Evolutionary conservation across 1,140 invertebrate genomes (phyloP).

Genomic region (Drosophila baimaii): DNA sequence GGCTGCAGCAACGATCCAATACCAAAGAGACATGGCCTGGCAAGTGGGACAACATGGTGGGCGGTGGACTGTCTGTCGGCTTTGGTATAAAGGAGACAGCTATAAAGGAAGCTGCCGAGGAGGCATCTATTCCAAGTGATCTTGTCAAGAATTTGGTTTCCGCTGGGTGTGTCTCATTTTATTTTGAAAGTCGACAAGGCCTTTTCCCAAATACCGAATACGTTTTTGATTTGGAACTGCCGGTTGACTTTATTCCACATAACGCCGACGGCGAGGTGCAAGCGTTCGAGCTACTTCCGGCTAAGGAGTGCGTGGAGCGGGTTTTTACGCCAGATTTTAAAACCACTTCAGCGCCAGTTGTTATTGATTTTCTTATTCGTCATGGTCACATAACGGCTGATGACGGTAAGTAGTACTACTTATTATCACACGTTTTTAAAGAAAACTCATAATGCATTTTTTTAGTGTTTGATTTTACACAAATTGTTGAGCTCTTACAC

Average conservation of each 20-base stretch:
- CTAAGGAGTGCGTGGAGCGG: constrained; percentile 91
- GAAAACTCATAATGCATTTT: neutral
- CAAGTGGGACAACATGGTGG: constrained; percentile 97
- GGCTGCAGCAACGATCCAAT: constrained; percentile 95
- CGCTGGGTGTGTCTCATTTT: constrained; percentile 94
- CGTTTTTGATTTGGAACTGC: constrained; percentile 96
- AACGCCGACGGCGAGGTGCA: constrained; percentile 97
- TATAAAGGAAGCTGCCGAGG: constrained; percentile 96
- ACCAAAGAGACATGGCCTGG: constrained; percentile 98
- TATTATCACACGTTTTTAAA: fast-evolving
- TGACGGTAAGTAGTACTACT: constrained; percentile 86
- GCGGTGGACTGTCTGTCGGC: constrained; percentile 95
- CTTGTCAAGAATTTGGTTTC: constrained; percentile 91
- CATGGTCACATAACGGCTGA: constrained; percentile 95
- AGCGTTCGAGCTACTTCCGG: constrained; percentile 93
- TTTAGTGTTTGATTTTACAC: constrained; percentile 91
- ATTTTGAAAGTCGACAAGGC: constrained; percentile 95
- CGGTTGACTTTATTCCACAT: constrained; percentile 93
- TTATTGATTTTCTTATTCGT: constrained; percentile 95
- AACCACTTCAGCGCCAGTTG: constrained; percentile 95
- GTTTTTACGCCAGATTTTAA: constrained; percentile 94
- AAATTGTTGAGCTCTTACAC: constrained; percentile 93
- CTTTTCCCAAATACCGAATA: constrained; percentile 97
- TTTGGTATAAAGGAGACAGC: constrained; percentile 94
- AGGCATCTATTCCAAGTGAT: constrained; percentile 92